phyloP scores from a whole-genome alignment of 1,140 invertebrate species.

The Neodiprion lecontei region DNA sequence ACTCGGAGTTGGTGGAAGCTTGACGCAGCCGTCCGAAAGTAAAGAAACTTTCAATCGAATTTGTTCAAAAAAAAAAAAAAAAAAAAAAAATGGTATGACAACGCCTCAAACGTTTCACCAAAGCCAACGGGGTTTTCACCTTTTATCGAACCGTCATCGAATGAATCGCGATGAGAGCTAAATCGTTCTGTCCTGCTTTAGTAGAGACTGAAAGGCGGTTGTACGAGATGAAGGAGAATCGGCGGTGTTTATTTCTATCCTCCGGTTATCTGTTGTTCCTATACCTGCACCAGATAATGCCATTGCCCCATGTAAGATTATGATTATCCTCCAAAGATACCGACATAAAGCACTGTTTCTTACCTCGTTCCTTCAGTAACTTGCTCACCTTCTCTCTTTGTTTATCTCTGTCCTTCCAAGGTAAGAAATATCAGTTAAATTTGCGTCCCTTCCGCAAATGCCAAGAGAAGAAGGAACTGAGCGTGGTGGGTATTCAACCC shows the following conservation, averaged over 20 bases:
- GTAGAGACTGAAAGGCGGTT: conserved; percentile 29
- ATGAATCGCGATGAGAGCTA: background rate
- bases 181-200: conserved; percentile 37
- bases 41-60: background rate
- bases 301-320: conserved; percentile 44
- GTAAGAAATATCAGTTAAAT: background rate
- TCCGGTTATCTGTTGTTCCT: conserved; percentile 12
- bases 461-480: background rate
- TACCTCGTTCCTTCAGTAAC: conserved; percentile 19
- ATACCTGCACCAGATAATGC: conserved; percentile 22
- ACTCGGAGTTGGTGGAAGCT: background rate
- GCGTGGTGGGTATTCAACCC: conserved; percentile 21
- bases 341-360: conserved; percentile 53
- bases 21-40: background rate
- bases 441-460: background rate
- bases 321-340: conserved; percentile 54
- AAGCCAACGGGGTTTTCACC: background rate
- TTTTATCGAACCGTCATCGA: background rate
- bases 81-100: background rate
- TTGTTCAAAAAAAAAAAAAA: background rate
- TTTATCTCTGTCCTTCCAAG: background rate
- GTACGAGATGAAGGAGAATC: conserved; percentile 24
- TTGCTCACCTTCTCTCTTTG: conserved; percentile 25
- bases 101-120: background rate
- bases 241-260: conserved; percentile 53